These are phyloP conservation scores for Nannospalax galili DNA, from an alignment of 2,113 vertebrate species.

Conservation along the genomic window DNA sequence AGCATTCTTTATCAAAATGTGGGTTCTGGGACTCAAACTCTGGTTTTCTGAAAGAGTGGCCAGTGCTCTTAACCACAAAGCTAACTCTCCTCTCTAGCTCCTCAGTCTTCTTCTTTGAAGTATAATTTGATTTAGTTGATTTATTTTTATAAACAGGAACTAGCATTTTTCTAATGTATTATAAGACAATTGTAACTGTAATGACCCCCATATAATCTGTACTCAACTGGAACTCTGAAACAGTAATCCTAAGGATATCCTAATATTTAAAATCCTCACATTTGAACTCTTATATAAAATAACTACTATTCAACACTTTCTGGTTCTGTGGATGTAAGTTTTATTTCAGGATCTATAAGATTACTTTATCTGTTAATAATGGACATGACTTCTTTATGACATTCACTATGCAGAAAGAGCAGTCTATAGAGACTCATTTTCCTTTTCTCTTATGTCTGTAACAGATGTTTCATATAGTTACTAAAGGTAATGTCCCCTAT, in stretches of 20 bases:
- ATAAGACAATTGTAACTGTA: neutral
- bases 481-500: slow-evolving; percentile 54
- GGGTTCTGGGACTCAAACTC: too few relatives aligned
- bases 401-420: slow-evolving; percentile 56
- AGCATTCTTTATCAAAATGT: too few relatives aligned
- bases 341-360: slow-evolving; percentile 16
- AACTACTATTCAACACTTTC: neutral
- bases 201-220: neutral
- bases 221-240: neutral
- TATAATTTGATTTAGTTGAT: neutral
- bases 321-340: neutral
- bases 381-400: slow-evolving; percentile 62
- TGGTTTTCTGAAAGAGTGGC: too few relatives aligned
- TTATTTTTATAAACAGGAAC: neutral
- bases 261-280: neutral
- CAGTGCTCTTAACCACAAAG: too few relatives aligned
- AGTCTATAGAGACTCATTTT: slow-evolving; percentile 57
- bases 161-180: neutral
- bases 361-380: slow-evolving; percentile 64
- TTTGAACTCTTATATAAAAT: neutral
- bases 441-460: slow-evolving; percentile 15
- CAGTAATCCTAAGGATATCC: neutral
- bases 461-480: slow-evolving; percentile 58
- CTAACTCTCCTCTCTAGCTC: too few relatives aligned
- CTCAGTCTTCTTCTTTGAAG: neutral